phyloP scores from a whole-genome alignment of 1,140 invertebrate genomes.

The Colletes latitarsis region DNA sequence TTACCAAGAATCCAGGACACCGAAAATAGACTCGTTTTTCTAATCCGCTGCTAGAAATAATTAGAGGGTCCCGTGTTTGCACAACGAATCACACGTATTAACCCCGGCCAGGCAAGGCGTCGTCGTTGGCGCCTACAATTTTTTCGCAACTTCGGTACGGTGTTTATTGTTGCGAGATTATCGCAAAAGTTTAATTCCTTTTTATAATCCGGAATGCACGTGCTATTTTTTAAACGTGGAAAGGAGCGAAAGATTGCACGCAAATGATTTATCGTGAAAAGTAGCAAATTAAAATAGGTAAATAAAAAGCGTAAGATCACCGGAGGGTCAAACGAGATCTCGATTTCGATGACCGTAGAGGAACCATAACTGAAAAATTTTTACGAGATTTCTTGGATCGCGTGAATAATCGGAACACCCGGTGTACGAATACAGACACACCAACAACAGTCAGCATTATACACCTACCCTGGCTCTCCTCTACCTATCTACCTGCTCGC shows the following conservation, averaged over 20 bases:
- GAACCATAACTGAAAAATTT: not conserved
- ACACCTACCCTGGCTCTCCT: slow-evolving; percentile 72
- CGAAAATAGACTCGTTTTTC: slow-evolving; percentile 13
- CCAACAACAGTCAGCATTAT: slow-evolving; percentile 75
- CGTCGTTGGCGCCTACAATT: too few species aligned
- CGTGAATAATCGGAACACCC: slow-evolving; percentile 65
- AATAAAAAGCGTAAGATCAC: too few species aligned
- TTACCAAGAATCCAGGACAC: not conserved
- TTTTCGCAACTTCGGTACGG: too few species aligned
- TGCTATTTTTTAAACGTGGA: too few species aligned
- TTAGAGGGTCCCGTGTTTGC: not conserved
- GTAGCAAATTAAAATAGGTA: too few species aligned
- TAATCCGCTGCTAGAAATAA: too few species aligned
- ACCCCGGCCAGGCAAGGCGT: too few species aligned
- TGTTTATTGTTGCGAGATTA: too few species aligned
- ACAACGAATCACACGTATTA: not conserved
- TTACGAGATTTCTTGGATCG: slow-evolving; percentile 22
- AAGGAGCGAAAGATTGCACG: too few species aligned
- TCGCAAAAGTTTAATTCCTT: too few species aligned
- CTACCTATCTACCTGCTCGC: slow-evolving; percentile 78
- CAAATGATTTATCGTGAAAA: too few species aligned
- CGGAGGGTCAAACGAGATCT: not conserved
- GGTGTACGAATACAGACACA: slow-evolving; percentile 73
- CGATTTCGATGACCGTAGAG: not conserved
- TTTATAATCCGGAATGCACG: too few species aligned